Evolutionary conservation across 2,888 invertebrate genomes (phyloP).

Genomic region (Rhorus exstirpatorius): DNA sequence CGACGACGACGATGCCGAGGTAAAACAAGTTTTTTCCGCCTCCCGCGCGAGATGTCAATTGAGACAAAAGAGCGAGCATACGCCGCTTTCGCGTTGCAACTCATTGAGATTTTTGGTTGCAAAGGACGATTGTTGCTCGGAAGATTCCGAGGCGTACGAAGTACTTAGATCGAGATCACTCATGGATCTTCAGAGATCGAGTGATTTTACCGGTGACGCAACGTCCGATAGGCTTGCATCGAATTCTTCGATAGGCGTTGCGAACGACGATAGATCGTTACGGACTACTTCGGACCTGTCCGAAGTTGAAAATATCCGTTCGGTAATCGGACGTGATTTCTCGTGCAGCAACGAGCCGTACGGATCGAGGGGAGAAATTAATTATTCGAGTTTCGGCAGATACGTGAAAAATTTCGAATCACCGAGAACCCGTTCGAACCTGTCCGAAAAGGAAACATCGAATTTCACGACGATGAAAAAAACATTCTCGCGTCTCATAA

Average conservation of each 20-base stretch:
- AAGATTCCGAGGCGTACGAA: conserved; percentile 53
- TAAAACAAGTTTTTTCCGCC: conserved; percentile 47
- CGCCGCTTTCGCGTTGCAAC: conserved; percentile 75
- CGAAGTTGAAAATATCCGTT: background rate
- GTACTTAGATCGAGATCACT: conserved; percentile 80
- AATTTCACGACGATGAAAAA: conserved; percentile 45
- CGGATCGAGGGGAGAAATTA: background rate
- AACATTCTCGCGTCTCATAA: conserved; percentile 8
- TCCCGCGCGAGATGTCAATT: conserved; percentile 22
- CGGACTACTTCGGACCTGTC: conserved; percentile 41
- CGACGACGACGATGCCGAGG: conserved; percentile 62
- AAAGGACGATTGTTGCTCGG: conserved; percentile 66
- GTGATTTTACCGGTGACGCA: conserved; percentile 39
- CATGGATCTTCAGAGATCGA: conserved; percentile 77
- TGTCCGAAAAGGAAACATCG: conserved; percentile 32
- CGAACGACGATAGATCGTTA: conserved; percentile 6
- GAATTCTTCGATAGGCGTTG: background rate
- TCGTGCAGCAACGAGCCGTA: conserved; percentile 35
- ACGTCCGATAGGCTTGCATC: conserved; percentile 1
- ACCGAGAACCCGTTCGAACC: conserved; percentile 49
- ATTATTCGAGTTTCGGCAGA: conserved; percentile 25
- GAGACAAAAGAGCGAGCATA: conserved; percentile 78
- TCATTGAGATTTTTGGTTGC: conserved; percentile 74
- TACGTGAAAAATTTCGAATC: conserved; percentile 30
- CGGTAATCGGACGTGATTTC: background rate